phyloP scores from a whole-genome alignment of 2,113 vertebrate genomes.

The Dicaeum eximium region DNA sequence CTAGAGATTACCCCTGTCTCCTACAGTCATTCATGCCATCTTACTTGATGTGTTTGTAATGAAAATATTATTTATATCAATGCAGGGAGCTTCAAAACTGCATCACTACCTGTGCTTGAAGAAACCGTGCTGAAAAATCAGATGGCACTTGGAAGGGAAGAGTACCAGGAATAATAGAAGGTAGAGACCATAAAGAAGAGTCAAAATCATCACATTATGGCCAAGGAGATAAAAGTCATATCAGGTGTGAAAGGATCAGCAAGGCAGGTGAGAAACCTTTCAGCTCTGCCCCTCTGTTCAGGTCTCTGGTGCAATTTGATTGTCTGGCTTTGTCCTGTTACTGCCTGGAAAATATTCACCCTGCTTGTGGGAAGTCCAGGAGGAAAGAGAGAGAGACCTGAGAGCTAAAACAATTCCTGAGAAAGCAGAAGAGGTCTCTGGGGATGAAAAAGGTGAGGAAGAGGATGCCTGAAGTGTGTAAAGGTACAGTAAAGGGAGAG shows the following conservation, averaged over 20 bases:
- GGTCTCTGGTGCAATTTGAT: background rate
- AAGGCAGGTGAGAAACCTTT: background rate
- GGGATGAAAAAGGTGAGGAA: background rate
- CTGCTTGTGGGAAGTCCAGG: background rate
- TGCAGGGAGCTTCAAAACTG: background rate
- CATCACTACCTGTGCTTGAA: background rate
- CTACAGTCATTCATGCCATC: background rate
- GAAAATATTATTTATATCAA: background rate
- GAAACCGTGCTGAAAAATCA: background rate
- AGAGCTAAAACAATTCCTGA: background rate
- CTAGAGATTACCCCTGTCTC: too few relatives aligned
- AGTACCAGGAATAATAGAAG: background rate
- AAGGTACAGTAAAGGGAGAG: background rate
- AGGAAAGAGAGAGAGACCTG: background rate
- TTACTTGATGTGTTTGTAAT: background rate
- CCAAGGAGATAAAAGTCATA: background rate
- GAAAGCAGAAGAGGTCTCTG: background rate
- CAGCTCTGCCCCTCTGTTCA: rapidly evolving
- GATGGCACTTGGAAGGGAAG: background rate
- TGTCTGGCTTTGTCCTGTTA: rapidly evolving
- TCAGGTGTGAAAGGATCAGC: background rate
- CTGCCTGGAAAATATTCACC: background rate
- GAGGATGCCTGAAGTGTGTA: background rate
- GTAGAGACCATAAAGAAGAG: background rate
- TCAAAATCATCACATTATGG: background rate